These are phyloP conservation scores for Cochlearius cochlearius DNA, from an alignment of 2,113 vertebrate species.

Conservation along the genomic window DNA sequence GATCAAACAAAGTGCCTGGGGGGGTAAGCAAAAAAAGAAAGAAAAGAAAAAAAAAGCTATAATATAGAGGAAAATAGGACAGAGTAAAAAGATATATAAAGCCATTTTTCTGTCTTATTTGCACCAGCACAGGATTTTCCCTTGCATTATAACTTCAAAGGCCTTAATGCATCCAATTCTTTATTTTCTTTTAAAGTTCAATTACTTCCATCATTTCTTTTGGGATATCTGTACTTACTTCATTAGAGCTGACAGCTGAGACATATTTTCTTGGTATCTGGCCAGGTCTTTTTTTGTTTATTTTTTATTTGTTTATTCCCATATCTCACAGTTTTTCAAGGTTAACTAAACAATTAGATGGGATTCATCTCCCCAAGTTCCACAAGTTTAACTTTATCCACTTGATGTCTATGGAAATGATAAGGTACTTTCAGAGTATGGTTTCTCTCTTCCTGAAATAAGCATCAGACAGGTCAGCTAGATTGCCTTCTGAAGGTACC, in stretches of 20 bases:
- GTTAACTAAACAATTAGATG: not conserved
- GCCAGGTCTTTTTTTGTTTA: not conserved
- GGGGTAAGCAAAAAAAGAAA: not conserved
- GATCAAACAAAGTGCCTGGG: not conserved
- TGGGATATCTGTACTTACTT: not conserved
- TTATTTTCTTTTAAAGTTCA: not conserved
- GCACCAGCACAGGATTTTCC: not conserved
- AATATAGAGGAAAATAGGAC: not conserved
- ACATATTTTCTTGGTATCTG: not conserved
- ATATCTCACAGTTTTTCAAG: not conserved
- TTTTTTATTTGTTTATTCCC: not conserved
- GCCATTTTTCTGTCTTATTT: not conserved
- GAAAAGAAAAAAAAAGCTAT: not conserved
- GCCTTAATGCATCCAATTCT: not conserved
- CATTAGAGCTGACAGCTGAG: not conserved
- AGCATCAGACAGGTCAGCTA: not conserved
- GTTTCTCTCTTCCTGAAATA: not conserved
- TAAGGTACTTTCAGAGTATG: not conserved
- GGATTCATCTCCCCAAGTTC: not conserved
- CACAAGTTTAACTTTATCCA: not conserved
- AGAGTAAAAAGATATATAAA: not conserved
- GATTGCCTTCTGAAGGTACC: not conserved
- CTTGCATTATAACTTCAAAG: conserved; percentile 23
- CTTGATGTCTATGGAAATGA: not conserved
- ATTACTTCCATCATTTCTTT: conserved; percentile 16